These are phyloP conservation scores for Morpho achilles DNA, from an alignment of 2,888 invertebrate genomes.

Conservation along the genomic window DNA sequence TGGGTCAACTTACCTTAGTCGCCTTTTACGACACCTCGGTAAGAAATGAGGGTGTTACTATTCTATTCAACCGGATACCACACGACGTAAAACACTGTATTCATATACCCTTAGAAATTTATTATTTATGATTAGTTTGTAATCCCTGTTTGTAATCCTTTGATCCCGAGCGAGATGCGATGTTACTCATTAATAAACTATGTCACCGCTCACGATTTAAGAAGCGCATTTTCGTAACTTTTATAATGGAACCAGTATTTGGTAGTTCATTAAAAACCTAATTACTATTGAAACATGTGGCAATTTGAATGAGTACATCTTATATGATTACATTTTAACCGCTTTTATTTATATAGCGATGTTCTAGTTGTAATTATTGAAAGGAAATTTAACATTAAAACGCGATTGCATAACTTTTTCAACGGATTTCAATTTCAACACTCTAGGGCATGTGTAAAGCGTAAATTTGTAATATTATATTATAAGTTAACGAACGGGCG, in stretches of 20 bases:
- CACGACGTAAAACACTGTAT: neutral
- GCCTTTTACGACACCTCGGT: too few relatives aligned
- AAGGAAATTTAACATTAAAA: too few relatives aligned
- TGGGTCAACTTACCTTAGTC: too few relatives aligned
- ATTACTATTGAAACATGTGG: constrained; percentile 4
- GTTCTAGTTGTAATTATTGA: neutral
- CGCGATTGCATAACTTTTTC: neutral
- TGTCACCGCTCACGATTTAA: constrained; percentile 10
- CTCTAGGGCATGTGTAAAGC: too few relatives aligned
- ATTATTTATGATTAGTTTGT: constrained; percentile 7
- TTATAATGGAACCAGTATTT: constrained; percentile 2
- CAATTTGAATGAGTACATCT: constrained; percentile 7
- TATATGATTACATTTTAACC: constrained; percentile 11
- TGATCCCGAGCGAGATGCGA: constrained; percentile 1
- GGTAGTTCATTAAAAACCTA: constrained; percentile 12
- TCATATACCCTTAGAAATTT: constrained; percentile 7
- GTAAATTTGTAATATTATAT: too few relatives aligned
- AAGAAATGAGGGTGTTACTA: too few relatives aligned
- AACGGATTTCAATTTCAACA: neutral
- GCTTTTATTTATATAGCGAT: constrained; percentile 3
- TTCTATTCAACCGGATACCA: too few relatives aligned
- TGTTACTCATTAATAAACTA: constrained; percentile 8
- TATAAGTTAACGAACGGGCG: too few relatives aligned
- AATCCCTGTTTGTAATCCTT: too few relatives aligned
- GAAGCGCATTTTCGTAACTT: constrained; percentile 7